phyloP scores from a whole-genome alignment of 2,113 vertebrate species.

The Carettochelys insculpta region DNA sequence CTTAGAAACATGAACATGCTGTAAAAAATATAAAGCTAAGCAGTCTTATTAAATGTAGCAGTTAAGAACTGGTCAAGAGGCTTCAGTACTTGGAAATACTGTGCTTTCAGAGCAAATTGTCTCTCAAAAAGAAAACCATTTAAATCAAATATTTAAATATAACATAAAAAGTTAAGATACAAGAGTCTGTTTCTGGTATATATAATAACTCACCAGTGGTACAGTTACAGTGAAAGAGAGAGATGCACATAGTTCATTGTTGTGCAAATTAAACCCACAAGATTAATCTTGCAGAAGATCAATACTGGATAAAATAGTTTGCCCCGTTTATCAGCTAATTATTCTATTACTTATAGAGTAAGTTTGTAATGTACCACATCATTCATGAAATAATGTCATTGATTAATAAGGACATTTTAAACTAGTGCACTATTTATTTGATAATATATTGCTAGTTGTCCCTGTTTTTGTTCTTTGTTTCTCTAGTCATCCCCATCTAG shows the following conservation, averaged over 20 bases:
- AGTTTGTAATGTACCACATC: background rate
- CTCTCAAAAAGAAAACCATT: background rate
- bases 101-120: background rate
- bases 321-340: background rate
- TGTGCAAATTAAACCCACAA: background rate
- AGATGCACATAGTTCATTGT: background rate
- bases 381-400: background rate
- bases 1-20: constrained; percentile 1
- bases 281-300: background rate
- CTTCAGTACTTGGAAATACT: background rate
- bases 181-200: background rate
- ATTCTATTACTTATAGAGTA: background rate
- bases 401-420: background rate
- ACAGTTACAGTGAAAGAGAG: background rate
- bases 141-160: background rate
- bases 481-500: background rate
- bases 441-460: background rate
- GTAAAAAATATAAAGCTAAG: constrained; percentile 32
- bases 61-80: background rate
- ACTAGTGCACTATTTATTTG: background rate
- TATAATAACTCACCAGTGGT: background rate
- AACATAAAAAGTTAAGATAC: background rate
- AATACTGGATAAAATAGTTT: background rate
- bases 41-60: constrained; percentile 38
- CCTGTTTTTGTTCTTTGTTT: background rate